Evolutionary conservation across 1,140 invertebrate genomes (phyloP).

Genomic region (Polypedilum pembai): DNA sequence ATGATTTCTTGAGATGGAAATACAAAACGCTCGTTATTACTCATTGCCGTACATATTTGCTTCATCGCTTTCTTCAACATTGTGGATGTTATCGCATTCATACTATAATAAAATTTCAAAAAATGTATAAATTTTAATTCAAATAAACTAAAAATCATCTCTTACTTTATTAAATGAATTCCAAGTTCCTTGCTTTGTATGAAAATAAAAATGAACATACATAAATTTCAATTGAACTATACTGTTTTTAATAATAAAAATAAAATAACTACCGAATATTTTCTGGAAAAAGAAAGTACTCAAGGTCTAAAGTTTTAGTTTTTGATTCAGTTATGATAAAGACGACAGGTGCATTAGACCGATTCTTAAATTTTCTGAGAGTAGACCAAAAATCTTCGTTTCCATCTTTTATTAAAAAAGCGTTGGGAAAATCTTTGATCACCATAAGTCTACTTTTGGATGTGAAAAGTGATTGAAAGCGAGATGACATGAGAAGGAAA

Average conservation of each 20-base stretch:
- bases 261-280: constrained; percentile 43
- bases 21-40: constrained; percentile 48
- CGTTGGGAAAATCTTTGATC: constrained; percentile 70
- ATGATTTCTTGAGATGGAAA: constrained; percentile 49
- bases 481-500: constrained; percentile 58
- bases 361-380: constrained; percentile 54
- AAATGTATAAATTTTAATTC: too few species aligned
- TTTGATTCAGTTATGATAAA: constrained; percentile 62
- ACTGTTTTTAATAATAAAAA: background rate
- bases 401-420: constrained; percentile 48
- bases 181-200: background rate
- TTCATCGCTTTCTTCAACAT: constrained; percentile 59
- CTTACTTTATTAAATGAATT: constrained; percentile 37
- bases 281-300: constrained; percentile 55
- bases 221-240: constrained; percentile 22
- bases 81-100: constrained; percentile 56
- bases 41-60: constrained; percentile 50
- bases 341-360: constrained; percentile 58
- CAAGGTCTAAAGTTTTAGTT: constrained; percentile 50
- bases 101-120: too few species aligned
- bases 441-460: constrained; percentile 50
- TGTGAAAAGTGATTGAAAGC: constrained; percentile 56
- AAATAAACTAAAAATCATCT: too few species aligned
- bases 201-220: constrained; percentile 30
- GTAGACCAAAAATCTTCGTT: constrained; percentile 53